These are phyloP conservation scores for Sclerurus mexicanus DNA, from an alignment of 2,113 vertebrate species.

Conservation along the genomic window DNA sequence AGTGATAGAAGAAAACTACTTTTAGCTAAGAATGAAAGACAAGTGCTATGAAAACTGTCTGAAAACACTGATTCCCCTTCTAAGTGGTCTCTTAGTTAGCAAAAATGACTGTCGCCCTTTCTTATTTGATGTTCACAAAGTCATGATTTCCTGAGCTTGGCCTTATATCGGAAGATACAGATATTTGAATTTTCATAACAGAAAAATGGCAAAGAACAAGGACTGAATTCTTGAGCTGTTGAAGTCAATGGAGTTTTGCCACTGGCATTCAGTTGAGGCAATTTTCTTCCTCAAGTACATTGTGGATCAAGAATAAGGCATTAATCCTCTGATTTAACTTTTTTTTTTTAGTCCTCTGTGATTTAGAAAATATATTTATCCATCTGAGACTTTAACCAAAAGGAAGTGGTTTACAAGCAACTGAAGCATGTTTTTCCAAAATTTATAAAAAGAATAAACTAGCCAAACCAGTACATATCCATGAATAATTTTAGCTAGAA, in stretches of 20 bases:
- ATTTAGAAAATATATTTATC: not conserved
- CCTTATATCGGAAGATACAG: not conserved
- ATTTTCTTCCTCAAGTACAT: not conserved
- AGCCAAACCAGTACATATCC: not conserved
- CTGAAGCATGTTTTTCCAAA: not conserved
- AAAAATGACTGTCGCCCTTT: not conserved
- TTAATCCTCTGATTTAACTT: not conserved
- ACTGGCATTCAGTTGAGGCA: not conserved
- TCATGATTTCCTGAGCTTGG: not conserved
- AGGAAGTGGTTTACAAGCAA: not conserved
- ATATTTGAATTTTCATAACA: not conserved
- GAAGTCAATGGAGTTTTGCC: not conserved
- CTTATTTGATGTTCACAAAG: not conserved
- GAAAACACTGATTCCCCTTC: not conserved
- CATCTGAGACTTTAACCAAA: not conserved
- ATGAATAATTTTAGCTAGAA: not conserved
- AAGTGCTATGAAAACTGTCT: not conserved
- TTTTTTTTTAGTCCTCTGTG: not conserved
- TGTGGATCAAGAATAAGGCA: not conserved
- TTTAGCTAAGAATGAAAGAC: not conserved
- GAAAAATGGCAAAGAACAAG: not conserved
- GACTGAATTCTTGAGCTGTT: not conserved
- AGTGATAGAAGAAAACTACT: not conserved
- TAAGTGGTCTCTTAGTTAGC: not conserved
- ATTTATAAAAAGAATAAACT: not conserved